Base-by-base conservation (phyloP, 2,888 invertebrate genomes). In the Trissolcus japonicus region DNA sequence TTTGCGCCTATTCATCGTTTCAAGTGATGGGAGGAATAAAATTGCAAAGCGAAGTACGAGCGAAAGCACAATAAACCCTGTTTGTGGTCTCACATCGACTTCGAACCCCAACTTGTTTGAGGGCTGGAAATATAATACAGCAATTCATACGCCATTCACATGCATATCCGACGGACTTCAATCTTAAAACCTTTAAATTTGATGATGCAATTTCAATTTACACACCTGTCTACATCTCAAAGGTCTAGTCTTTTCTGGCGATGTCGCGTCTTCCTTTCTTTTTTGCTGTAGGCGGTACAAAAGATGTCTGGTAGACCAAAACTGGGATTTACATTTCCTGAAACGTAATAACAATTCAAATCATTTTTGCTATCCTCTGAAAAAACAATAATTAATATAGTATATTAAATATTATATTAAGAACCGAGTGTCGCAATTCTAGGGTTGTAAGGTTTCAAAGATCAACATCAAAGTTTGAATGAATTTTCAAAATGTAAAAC, bases 1-100 rank as follows among this genome's bases (percentile, higher is more conserved):
- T 83, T 83, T 83, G 81, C 82, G 76, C 79, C 83, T 80, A 82
- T 84, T 84, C 83, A 83, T 62, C 76, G 56, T 67, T 74, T 62
- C 74, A 74, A 67, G 67, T 74, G 66, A 71, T 55, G 74, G 71
- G 74, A 76, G 75, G 77, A 82, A 82, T 80, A 78, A 81, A 76
- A 81, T 81, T 80, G 81, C 74, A 79, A 76, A 75, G 74, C 71
- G 71, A 74, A 73, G 76, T 75, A 63, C 72, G 78, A 78, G 61
- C 74, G 74, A 63, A 72, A 76, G 80, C 71, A 80, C 81, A 81
- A 81, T 80, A 81, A 82, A 81, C 74, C 79, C 78, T 81, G 80
- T 83, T 83, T 82, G 80, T 62, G 76, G 79, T 73, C 73, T 78
- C 66, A 75, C 73, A 73, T 77, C 73, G 56, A 68, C 55, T 69